phyloP scores from a whole-genome alignment of 2,888 invertebrate species.

The Hedychridium roseum region DNA sequence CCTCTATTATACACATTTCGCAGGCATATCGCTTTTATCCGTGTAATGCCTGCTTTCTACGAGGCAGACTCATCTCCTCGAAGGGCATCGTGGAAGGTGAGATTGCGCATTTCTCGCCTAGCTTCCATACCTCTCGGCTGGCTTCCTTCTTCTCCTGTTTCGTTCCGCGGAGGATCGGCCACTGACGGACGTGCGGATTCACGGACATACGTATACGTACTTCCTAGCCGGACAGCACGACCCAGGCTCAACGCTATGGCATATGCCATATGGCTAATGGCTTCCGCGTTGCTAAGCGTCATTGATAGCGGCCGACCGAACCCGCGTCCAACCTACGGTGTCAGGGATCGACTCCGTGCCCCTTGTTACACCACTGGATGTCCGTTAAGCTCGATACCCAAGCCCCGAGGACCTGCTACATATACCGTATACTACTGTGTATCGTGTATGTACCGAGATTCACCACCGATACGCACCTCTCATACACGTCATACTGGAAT shows the following conservation, averaged over 20 bases:
- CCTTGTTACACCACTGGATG: slow-evolving; percentile 34
- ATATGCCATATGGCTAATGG: slow-evolving; percentile 60
- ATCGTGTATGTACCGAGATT: too few relatives aligned
- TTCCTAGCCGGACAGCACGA: too few relatives aligned
- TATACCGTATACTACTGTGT: too few relatives aligned
- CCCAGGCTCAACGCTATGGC: too few relatives aligned
- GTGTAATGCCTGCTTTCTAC: too few relatives aligned
- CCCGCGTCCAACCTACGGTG: slow-evolving; percentile 32
- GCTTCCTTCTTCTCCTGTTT: slow-evolving; percentile 4
- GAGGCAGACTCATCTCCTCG: slow-evolving; percentile 12
- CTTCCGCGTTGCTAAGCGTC: slow-evolving; percentile 59
- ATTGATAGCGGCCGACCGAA: slow-evolving; percentile 49
- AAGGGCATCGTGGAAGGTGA: slow-evolving; percentile 19
- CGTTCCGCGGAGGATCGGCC: too few relatives aligned
- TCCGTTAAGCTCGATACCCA: too few relatives aligned
- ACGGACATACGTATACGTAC: slow-evolving; percentile 22
- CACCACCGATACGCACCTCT: too few relatives aligned
- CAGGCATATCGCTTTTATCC: too few relatives aligned
- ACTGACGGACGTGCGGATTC: slow-evolving; percentile 13
- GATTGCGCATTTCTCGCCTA: slow-evolving; percentile 13
- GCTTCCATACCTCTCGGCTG: slow-evolving; percentile 9
- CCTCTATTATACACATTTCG: too few relatives aligned
- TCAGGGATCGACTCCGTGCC: slow-evolving; percentile 47
- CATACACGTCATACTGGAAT: too few relatives aligned
- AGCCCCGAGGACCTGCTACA: too few relatives aligned